phyloP scores from a whole-genome alignment of 2,888 invertebrate species.

The Ommatoiulus sabulosus region DNA sequence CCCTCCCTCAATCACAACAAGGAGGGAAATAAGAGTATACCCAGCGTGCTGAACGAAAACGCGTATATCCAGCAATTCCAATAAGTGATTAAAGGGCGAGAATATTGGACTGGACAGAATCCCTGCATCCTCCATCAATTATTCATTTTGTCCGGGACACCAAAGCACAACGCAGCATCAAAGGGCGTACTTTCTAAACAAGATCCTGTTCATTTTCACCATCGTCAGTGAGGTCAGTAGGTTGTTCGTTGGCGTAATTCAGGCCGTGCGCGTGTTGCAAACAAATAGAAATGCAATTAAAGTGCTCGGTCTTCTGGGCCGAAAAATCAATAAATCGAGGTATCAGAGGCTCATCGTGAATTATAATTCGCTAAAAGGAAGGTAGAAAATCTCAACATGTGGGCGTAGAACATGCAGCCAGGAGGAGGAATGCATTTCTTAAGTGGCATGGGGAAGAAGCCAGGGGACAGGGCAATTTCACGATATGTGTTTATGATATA shows the following conservation, averaged over 20 bases:
- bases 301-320: neutral
- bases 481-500: constrained; percentile 7
- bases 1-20: no score
- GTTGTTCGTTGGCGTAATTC: neutral
- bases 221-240: neutral
- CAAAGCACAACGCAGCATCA: neutral
- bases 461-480: neutral
- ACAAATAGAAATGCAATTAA: constrained; percentile 21
- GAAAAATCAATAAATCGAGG: neutral
- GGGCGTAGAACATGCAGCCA: neutral
- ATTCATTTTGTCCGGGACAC: neutral
- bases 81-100: neutral
- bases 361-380: neutral
- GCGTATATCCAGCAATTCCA: neutral
- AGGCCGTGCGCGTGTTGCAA: neutral
- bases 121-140: neutral
- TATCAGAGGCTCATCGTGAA: neutral
- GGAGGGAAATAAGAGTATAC: no score
- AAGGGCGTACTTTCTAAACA: neutral
- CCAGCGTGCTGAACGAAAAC: no score
- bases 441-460: neutral
- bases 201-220: neutral
- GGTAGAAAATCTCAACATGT: neutral
- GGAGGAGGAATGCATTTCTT: constrained; percentile 26
- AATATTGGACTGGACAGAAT: neutral